phyloP scores from a whole-genome alignment of 2,113 vertebrate species.

The Proterorhinus semilunaris region DNA sequence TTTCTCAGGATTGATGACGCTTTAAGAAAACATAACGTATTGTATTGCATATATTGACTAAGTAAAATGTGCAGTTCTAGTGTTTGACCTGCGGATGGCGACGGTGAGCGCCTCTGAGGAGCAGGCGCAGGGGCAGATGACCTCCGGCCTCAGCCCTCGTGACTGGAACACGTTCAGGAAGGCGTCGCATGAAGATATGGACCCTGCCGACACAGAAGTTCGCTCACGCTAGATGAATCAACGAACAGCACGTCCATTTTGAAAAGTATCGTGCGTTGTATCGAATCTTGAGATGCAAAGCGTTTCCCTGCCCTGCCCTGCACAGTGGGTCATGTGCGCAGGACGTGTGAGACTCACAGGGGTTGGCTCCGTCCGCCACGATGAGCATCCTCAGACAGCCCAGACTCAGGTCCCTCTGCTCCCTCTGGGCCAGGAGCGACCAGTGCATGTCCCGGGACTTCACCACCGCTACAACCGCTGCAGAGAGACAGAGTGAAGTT shows the following conservation, averaged over 20 bases:
- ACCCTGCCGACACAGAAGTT: conserved; percentile 77
- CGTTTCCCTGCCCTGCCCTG: too few relatives aligned
- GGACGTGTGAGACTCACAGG: conserved; percentile 81
- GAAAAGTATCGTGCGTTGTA: too few relatives aligned
- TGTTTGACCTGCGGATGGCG: conserved; percentile 88
- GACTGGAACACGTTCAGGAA: conserved; percentile 96
- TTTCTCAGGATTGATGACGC: too few relatives aligned
- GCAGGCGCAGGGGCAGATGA: conserved; percentile 93
- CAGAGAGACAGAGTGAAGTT: background rate
- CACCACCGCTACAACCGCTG: conserved; percentile 88
- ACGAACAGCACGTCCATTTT: background rate
- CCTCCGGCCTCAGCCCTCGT: conserved; percentile 90
- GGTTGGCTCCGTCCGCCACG: conserved; percentile 94
- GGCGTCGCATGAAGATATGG: conserved; percentile 95
- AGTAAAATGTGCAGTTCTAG: conserved; percentile 30
- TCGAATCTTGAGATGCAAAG: too few relatives aligned
- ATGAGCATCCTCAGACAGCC: conserved; percentile 92
- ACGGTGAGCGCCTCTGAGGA: conserved; percentile 92
- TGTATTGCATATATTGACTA: too few relatives aligned
- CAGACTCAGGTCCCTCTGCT: conserved; percentile 90
- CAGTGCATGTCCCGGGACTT: conserved; percentile 99
- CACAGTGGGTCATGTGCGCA: too few relatives aligned
- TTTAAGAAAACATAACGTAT: too few relatives aligned
- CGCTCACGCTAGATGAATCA: background rate
- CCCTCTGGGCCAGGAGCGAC: conserved; percentile 93